Conservation (phyloP, 1,140 invertebrate species). For the Linepithema humile region DNA sequence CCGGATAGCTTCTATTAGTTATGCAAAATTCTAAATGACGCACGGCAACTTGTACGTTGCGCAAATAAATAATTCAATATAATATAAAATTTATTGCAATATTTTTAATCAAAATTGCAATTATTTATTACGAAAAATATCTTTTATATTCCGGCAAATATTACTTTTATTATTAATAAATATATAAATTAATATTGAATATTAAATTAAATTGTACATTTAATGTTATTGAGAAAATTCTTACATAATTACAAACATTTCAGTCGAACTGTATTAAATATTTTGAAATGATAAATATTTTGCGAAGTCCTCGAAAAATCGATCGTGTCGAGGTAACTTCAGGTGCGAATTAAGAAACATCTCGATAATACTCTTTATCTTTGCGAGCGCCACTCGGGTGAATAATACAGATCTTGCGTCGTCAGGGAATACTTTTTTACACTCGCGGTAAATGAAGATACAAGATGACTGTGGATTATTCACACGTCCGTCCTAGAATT, state of each 20-base stretch:
- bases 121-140: no score
- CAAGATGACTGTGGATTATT: slow-evolving; percentile 51
- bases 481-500: slow-evolving; percentile 1
- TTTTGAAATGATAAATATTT: slow-evolving; percentile 7
- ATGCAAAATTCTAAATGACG: background rate
- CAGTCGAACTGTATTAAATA: no score
- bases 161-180: no score
- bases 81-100: background rate
- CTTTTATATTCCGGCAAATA: no score
- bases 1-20: background rate
- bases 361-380: slow-evolving; percentile 10
- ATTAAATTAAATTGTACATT: background rate
- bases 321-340: background rate
- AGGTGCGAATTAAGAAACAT: background rate
- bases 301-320: background rate
- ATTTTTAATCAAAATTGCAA: no score
- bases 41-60: background rate
- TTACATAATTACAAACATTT: no score
- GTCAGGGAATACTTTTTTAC: background rate
- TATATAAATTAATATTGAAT: no score
- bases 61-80: background rate
- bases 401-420: slow-evolving; percentile 6
- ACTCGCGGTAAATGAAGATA: background rate
- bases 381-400: background rate
- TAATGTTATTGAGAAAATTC: background rate